A percentile compares a stretch with the other conserved stretches of the same genome.
Conservation (phyloP, 2,113 vertebrate species). For the Cavia aperea region DNA sequence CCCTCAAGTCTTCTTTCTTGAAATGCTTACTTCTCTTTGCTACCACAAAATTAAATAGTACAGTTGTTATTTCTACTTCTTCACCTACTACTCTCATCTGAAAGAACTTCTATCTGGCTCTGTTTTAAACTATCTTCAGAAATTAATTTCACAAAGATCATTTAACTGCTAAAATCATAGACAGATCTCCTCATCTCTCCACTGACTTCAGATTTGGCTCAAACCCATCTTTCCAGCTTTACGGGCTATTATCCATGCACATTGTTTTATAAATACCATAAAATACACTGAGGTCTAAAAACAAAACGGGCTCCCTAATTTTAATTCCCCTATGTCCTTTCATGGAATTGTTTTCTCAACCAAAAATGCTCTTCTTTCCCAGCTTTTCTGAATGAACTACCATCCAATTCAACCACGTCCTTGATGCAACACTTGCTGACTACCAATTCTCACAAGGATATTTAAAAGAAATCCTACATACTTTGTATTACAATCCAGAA, state of each 20-base stretch:
- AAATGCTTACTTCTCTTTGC: neutral
- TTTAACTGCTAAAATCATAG: neutral
- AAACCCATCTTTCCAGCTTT: neutral
- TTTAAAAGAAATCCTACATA: conserved; percentile 22
- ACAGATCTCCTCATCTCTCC: neutral
- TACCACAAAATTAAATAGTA: neutral
- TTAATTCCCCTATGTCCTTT: neutral
- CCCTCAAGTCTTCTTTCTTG: neutral
- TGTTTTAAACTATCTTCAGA: neutral
- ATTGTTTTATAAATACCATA: neutral
- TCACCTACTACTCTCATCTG: neutral
- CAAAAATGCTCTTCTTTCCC: neutral
- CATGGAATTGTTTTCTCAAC: neutral
- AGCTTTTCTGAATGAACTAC: neutral
- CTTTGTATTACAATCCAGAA: conserved; percentile 18
- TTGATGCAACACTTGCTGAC: conserved; percentile 1
- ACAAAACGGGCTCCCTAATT: neutral
- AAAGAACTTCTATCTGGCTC: no score
- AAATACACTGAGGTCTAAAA: conserved; percentile 8
- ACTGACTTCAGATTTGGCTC: conserved; percentile 39
- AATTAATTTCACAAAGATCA: neutral
- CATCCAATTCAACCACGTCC: neutral
- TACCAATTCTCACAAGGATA: neutral
- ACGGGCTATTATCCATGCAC: neutral
- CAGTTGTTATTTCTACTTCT: neutral